These are phyloP conservation scores for Piaya cayana DNA, from an alignment of 2,113 vertebrate genomes.

Conservation along the genomic window DNA sequence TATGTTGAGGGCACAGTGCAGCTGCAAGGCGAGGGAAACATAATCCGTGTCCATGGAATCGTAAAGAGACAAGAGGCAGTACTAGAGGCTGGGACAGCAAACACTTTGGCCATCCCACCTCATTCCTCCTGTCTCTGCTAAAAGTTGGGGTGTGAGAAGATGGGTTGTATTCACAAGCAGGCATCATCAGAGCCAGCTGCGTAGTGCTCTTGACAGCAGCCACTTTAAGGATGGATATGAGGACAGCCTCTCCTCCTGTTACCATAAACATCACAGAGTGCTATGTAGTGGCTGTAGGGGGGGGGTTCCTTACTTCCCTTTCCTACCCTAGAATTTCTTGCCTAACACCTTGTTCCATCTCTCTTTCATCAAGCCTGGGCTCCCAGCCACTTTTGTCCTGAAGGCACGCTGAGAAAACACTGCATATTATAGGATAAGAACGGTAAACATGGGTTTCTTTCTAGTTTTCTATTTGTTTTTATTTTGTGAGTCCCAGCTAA, in stretches of 20 bases:
- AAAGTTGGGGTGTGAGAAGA: not conserved
- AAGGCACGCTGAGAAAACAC: slow-evolving; percentile 39
- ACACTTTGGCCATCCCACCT: accelerated
- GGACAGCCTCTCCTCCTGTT: not conserved
- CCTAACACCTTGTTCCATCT: not conserved
- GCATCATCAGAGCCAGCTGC: not conserved
- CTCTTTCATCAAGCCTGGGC: not conserved
- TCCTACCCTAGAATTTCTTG: not conserved
- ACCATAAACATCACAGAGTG: not conserved
- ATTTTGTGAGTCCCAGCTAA: slow-evolving; percentile 22
- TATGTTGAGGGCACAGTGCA: not conserved
- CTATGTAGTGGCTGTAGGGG: not conserved
- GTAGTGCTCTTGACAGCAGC: not conserved
- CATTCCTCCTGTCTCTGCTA: not conserved
- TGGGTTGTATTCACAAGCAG: not conserved
- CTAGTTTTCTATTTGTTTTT: slow-evolving; percentile 39
- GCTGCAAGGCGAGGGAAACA: not conserved
- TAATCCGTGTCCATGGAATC: not conserved
- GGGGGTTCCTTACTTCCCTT: not conserved
- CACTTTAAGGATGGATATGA: not conserved
- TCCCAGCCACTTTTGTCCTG: not conserved
- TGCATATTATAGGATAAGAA: slow-evolving; percentile 6
- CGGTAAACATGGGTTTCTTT: not conserved
- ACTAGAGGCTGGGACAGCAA: not conserved
- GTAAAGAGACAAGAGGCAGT: not conserved